These are phyloP conservation scores for Margarornis squamiger DNA, from an alignment of 2,797 vertebrate genomes.

Conservation along the genomic window DNA sequence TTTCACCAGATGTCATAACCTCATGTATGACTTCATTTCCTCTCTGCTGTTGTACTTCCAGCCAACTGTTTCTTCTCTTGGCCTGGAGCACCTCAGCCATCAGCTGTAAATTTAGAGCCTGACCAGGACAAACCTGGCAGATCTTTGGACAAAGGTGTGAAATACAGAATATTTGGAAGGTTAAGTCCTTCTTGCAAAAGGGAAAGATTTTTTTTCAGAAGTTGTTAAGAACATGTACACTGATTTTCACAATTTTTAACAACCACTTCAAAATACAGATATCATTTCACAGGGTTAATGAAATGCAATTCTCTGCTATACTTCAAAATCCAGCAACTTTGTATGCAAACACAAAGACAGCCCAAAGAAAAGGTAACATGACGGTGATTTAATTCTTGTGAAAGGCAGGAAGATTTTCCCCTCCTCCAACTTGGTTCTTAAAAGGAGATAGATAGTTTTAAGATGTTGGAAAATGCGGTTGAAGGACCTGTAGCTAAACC, in stretches of 20 bases:
- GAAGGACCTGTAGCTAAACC: neutral
- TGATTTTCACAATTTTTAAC: neutral
- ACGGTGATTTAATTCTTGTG: neutral
- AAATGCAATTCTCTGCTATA: neutral
- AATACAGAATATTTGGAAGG: neutral
- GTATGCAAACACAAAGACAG: neutral
- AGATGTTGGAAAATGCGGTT: neutral
- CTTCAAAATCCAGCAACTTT: neutral
- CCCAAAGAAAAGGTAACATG: neutral
- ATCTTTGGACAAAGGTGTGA: neutral
- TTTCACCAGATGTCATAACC: neutral
- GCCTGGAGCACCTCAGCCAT: neutral
- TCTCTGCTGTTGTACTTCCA: neutral
- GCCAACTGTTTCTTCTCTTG: neutral
- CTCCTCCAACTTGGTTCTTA: neutral
- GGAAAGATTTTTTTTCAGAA: neutral
- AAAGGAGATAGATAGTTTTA: neutral
- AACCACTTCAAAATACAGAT: neutral
- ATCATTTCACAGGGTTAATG: neutral
- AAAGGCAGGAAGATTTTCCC: neutral
- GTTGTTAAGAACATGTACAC: neutral
- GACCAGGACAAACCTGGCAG: neutral
- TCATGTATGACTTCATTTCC: neutral
- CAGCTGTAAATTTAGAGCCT: neutral
- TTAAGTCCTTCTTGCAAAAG: neutral